Base-by-base conservation (phyloP, 2,113 vertebrate species). In the Albula glossodonta region DNA sequence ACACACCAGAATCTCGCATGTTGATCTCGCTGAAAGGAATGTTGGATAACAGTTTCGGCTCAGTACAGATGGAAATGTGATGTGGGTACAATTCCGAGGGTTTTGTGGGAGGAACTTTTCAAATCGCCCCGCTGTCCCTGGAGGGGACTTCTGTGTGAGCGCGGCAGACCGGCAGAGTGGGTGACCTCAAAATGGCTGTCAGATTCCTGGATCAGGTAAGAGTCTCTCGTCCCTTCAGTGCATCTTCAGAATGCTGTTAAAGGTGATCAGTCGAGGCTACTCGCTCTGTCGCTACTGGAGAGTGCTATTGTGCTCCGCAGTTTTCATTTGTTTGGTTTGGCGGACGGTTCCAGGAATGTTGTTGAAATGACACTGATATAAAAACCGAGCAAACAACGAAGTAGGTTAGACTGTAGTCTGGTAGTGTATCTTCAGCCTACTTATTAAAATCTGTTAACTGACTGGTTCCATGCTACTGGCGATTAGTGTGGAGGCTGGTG, bases 141-240 rank as follows among this genome's bases (percentile, higher is more conserved):
- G 31, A 41, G 31, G 49, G 49, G 22, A 22, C 60, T 66, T 19
- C 57, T 60, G 60, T 19, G 22, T 19, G 3, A 66, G 15, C 6
- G 17, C 60, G 7, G 60, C 60, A 22, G 60, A 41, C 31, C 31
- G 31, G 70, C 22, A 74, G 22, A 25, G 70, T 19, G 63, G 22
- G 70, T 74, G 70, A 74, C 70, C 70, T 80, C 81, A 88, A 90
- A 80, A 88, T 88, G 89, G 87, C 89, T 81, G 89, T 90, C 86
- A 87, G 89, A 31, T 90, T 90, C 86, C 84, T 83, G 51, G 83
- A 81, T 22, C 89, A 90, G 89, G 89, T 87, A 86, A 86, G 88
- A 31, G 31, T 41, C 31, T 41, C 31, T 41, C 53, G 6, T 51
- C 12, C 11, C 51, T 80, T 17, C 80, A 78, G 49, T 56, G 22